phyloP scores from a whole-genome alignment of 2,113 vertebrate species.

The Psephotus haematonotus region DNA sequence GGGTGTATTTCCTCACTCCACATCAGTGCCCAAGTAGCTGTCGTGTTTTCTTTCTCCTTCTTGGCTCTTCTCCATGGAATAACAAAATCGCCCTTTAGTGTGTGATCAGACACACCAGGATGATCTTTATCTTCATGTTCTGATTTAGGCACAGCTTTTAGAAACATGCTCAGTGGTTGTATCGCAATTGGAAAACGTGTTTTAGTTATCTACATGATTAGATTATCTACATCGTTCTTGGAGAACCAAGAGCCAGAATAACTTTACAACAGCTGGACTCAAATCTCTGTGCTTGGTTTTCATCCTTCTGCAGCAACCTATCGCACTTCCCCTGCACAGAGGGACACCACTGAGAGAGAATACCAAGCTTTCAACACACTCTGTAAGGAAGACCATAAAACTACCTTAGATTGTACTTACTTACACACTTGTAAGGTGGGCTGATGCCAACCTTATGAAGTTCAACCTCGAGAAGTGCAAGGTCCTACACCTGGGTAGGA shows the following conservation, averaged over 20 bases:
- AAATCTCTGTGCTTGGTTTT: background rate
- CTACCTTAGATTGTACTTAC: background rate
- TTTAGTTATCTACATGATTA: background rate
- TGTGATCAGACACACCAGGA: background rate
- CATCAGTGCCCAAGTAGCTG: background rate
- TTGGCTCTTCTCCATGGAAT: background rate
- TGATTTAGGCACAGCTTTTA: background rate
- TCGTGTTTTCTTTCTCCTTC: background rate
- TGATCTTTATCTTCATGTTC: background rate
- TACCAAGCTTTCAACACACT: fast-evolving
- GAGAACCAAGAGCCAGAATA: background rate
- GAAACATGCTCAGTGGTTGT: background rate
- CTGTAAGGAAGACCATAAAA: background rate
- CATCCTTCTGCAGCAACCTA: background rate
- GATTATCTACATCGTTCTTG: background rate
- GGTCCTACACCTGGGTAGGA: too few relatives aligned
- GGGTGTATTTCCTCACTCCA: background rate
- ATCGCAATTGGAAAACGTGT: background rate
- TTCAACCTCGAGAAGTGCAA: too few relatives aligned
- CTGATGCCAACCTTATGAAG: too few relatives aligned
- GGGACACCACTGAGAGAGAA: background rate
- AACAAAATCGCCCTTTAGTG: background rate
- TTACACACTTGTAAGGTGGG: too few relatives aligned
- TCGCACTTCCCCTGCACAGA: background rate
- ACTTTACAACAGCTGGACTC: background rate